Base-by-base conservation (phyloP, 2,113 vertebrate species). In the Micronisus gabar region DNA sequence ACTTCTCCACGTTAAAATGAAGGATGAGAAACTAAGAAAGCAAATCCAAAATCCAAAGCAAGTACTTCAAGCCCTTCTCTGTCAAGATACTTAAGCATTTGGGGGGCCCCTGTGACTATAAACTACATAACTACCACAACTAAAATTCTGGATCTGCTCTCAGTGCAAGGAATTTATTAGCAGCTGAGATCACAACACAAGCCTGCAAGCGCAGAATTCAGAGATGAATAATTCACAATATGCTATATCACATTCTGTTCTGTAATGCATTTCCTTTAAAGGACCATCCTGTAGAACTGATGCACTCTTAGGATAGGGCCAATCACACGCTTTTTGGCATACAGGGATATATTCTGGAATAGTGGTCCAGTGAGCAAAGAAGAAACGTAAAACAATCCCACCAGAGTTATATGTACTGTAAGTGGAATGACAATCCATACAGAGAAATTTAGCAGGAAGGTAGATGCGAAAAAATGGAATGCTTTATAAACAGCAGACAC, bases 401-500 rank as follows among this genome's bases (percentile, higher is more conserved):
- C 11, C 36, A 70, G 17, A 81, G 11, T 74, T 81, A 53, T 2
- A 26, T 21, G 55, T 67, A 40, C 36, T 45, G 1, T n/a, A 65
- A 56, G 36, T 27, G 18, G 43, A 79, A 79, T 18, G n/a, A 81
- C 55, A 95, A 50, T 23, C 38, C 56, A 47, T 4, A 72, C 27
- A 79, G 48, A 79, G 48, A 32, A 41, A 67, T 66, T 52, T 20
- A 92, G 38, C 70, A 86, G 62, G 71, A 87, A 79, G 36, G 29
- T 11, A 61, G 48, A 81, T 15, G 30, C 2, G 1, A 61, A 91
- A 81, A 85, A 95, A 56, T 10, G 3, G 38, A 93, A 78, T 27
- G 48, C 70, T 89, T 81, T 47, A 80, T 36, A 23, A 79, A 58
- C 12, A 95, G 94, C 95, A 95, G 86, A 94, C 93, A 97, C 86